Conservation (phyloP, 2,888 invertebrate genomes). For the Lasius fuliginosus region DNA sequence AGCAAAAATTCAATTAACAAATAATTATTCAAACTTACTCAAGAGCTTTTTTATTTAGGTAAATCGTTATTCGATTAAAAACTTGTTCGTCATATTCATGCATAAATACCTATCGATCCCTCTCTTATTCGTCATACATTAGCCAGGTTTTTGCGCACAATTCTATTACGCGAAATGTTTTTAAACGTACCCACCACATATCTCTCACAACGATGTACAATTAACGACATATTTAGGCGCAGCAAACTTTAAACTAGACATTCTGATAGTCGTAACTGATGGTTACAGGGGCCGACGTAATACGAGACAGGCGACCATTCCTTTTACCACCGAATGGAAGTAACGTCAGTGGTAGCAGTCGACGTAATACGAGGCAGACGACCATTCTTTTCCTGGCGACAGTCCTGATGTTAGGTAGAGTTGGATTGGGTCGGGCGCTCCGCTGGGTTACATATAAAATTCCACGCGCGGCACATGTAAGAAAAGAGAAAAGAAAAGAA, state of each 20-base stretch:
- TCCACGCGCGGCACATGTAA: conserved; percentile 10
- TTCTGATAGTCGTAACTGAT: conserved; percentile 47
- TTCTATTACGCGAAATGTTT: background rate
- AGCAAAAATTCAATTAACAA: background rate
- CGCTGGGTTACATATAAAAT: conserved; percentile 33
- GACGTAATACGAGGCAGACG: conserved; percentile 51
- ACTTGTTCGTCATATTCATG: background rate
- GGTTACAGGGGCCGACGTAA: conserved; percentile 24
- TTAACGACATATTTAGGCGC: conserved; percentile 30
- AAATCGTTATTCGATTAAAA: background rate
- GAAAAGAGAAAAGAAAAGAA: conserved; percentile 20
- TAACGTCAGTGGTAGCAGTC: conserved; percentile 42
- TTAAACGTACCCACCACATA: background rate
- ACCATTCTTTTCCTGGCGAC: conserved; percentile 52
- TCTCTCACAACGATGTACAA: background rate
- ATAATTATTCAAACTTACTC: background rate
- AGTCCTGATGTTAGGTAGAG: conserved; percentile 25
- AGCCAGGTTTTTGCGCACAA: background rate
- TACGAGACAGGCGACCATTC: conserved; percentile 49
- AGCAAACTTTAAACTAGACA: background rate
- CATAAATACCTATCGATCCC: background rate
- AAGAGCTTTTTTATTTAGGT: background rate
- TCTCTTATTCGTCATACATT: background rate
- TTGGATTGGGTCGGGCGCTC: conserved; percentile 11
- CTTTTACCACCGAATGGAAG: conserved; percentile 38